Conservation (phyloP, 2,888 invertebrate species). For the Sphaerophoria rueppellii region DNA sequence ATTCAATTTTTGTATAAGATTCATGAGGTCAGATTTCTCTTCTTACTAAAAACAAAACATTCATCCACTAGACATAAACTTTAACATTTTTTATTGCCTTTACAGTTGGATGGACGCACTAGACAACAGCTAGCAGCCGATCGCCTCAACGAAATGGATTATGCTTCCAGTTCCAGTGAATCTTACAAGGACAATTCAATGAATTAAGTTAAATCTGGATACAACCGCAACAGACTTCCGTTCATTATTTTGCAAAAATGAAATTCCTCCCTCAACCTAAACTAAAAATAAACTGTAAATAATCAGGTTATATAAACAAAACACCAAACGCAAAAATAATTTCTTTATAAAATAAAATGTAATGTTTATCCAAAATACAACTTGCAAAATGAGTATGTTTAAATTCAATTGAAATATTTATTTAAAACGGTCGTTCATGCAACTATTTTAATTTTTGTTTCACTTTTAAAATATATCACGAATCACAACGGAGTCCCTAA, state of each 20-base stretch:
- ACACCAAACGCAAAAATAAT: conserved; percentile 45
- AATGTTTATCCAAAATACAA: not conserved
- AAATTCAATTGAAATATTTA: conserved; percentile 33
- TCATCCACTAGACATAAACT: no score
- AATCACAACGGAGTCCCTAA: not conserved
- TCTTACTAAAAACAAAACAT: no score
- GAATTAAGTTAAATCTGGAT: conserved; percentile 46
- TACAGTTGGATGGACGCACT: conserved; percentile 77
- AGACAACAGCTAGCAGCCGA: conserved; percentile 77
- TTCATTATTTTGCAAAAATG: conserved; percentile 28
- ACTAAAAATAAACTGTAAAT: conserved; percentile 57
- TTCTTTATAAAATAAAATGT: conserved; percentile 15
- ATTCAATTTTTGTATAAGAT: no score
- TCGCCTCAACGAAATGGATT: conserved; percentile 78
- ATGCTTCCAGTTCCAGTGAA: conserved; percentile 77
- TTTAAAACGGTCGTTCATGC: conserved; percentile 11
- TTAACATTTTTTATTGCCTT: not conserved
- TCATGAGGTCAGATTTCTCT: no score
- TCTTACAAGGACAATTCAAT: conserved; percentile 75
- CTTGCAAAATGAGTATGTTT: conserved; percentile 36
- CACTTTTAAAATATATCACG: not conserved
- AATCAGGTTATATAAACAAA: conserved; percentile 58
- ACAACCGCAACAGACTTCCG: conserved; percentile 28
- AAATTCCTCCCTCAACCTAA: conserved; percentile 19
- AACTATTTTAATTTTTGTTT: not conserved